Evolutionary conservation across 2,888 invertebrate genomes (phyloP), one percentile per base, ranked within the genome.

Genomic region (Xestia c-nigrum): DNA sequence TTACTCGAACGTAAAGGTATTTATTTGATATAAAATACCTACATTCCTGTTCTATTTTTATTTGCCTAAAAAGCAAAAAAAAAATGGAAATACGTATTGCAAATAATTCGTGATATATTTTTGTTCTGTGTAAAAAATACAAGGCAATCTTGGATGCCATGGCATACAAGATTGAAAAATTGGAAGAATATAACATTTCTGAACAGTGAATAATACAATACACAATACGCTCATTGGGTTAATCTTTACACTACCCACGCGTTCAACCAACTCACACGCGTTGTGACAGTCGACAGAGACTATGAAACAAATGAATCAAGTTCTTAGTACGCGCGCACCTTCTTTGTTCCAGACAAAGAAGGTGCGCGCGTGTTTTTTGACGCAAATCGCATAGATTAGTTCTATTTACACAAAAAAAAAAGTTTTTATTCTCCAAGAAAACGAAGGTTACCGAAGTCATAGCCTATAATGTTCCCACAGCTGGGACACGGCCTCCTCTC

Each of bases 41-140:
- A 67, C 50, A 55, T 73, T 73, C 46, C n/a, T 19, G 9, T 57
- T 46, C 38, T 71, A 47, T 73, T 71, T 70, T 57, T 71, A 38
- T 47, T 4, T 24, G 14, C 38, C 6, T 9, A 40, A 73, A 73
- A 19, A 31, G 12, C 21, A 55, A 46, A 43, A 31, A n/a, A n/a
- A 43, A 21, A n/a, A 7, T 31, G 1, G 0, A 50, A 5, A 24
- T 19, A 38, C 9, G n/a, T 73, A 46, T 46, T 43, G 38, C 10
- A 68, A 69, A 31, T 24, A 59, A 47, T 19, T 47, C 14, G 31
- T 5, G n/a, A 55, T 21, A 55, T 21, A 16, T 38, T 69, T 55
- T 63, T 59, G 9, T 31, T 55, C 16, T 31, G 31, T 16, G 24
- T 24, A 3, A 68, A 40, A 52, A 52, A 72, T 52, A 67, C 21